Evolutionary conservation across 2,888 invertebrate genomes (phyloP).

Genomic region (Acronicta psi): DNA sequence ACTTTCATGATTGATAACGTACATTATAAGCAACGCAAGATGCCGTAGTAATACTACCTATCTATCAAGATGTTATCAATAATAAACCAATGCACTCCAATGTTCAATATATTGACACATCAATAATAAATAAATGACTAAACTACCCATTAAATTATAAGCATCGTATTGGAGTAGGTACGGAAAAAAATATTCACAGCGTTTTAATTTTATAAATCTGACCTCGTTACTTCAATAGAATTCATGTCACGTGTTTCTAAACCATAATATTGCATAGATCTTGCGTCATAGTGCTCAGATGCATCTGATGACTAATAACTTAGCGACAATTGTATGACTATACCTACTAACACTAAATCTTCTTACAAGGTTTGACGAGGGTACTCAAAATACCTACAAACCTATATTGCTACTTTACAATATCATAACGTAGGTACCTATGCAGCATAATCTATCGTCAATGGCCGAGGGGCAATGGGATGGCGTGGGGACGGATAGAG

Average conservation of each 20-base stretch:
- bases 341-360: constrained; percentile 24
- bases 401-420: constrained; percentile 10
- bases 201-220: constrained; percentile 37
- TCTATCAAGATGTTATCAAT: not conserved
- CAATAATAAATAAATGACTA: not conserved
- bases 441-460: constrained; percentile 68
- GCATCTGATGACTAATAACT: constrained; percentile 45
- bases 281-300: constrained; percentile 43
- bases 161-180: not conserved
- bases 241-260: constrained; percentile 40
- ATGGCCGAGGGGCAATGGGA: constrained; percentile 58
- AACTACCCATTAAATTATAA: not conserved
- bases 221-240: constrained; percentile 35
- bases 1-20: not conserved
- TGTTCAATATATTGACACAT: not conserved
- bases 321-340: constrained; percentile 31
- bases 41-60: not conserved
- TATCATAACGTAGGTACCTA: constrained; percentile 31
- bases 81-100: not conserved
- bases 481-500: constrained; percentile 36
- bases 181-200: constrained; percentile 3
- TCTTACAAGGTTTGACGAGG: constrained; percentile 18
- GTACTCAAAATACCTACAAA: not conserved
- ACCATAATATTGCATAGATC: constrained; percentile 32
- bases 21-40: not conserved